Evolutionary conservation across 2,888 invertebrate species (phyloP), one percentile per base, ranked within the genome.

Genomic region (Lordiphosa fenestrarum): DNA sequence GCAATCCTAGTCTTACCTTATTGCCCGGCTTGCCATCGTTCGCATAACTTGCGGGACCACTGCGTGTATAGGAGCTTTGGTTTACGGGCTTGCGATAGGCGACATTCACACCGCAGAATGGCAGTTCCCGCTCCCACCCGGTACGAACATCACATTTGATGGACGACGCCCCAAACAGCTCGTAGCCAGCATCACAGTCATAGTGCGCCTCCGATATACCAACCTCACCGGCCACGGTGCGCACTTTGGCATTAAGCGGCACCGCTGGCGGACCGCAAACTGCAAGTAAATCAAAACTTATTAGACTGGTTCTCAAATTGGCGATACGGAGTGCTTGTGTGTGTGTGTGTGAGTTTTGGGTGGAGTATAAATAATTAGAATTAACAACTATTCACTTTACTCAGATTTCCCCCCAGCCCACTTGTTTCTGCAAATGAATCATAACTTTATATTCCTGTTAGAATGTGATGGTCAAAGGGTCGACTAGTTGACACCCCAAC

Each of bases 91-190:
- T 96, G 49, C 95, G 91, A 80, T 93, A 94, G 1, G 95, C 96
- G 9, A 96, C 94, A 89, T 96, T 96, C 25, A 95, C 95, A 93
- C 96, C 96, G 89, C 96, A 96, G 89, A 96, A 95, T 25, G 96
- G 95, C 48, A 94, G 89, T 42, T 96, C 95, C 6, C 93, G 93
- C 30, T 93, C 93, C 96, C 96, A 96, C 84, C 93, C 93, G 38
- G 94, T 94, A 53, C 91, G 91, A 41, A 92, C 88, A 51, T 93
- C 93, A 89, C 96, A 96, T 61, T 93, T 93, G 61, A 93, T 89
- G 69, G 92, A 92, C 25, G 92, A 91, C 10, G 93, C 91, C 2
- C 97, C 97, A 87, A 97, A 97, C 10, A 96, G 92, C 88, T 96
- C 96, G 89, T 96, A 97, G 10, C 95, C 97, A 35, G 95, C 93